A percentile compares a stretch with the other conserved stretches of the same genome.
Conservation (phyloP, 2,888 invertebrate species). For the Metellina segmentata region DNA sequence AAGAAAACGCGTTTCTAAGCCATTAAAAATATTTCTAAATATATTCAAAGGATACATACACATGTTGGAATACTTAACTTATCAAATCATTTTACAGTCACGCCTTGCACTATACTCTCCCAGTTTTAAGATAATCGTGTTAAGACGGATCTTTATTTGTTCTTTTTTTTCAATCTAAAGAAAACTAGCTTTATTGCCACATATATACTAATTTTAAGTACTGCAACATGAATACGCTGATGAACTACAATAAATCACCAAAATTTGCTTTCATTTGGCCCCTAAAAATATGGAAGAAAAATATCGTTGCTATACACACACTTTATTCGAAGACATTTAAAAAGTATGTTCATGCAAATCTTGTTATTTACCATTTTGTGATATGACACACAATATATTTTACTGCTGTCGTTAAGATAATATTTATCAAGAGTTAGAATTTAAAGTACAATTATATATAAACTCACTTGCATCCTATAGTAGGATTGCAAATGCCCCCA, state of each 20-base stretch:
- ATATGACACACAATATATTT: conserved; percentile 4
- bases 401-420: background rate
- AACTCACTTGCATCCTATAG: background rate
- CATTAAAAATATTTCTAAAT: conserved; percentile 7
- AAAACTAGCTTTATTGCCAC: background rate
- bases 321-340: conserved; percentile 32
- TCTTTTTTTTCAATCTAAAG: background rate
- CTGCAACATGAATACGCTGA: conserved; percentile 21
- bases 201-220: conserved; percentile 25
- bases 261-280: conserved; percentile 59
- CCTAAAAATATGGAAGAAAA: conserved; percentile 68
- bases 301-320: conserved; percentile 50
- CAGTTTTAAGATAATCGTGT: background rate
- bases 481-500: too few species aligned
- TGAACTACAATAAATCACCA: conserved; percentile 41
- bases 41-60: background rate
- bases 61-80: background rate
- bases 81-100: background rate
- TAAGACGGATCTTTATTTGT: background rate
- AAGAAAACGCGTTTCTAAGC: conserved; percentile 10
- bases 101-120: background rate
- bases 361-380: background rate
- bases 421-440: background rate
- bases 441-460: background rate
- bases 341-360: background rate